These are phyloP conservation scores for Falco cherrug DNA, from an alignment of 2,797 vertebrate species.

Conservation along the genomic window DNA sequence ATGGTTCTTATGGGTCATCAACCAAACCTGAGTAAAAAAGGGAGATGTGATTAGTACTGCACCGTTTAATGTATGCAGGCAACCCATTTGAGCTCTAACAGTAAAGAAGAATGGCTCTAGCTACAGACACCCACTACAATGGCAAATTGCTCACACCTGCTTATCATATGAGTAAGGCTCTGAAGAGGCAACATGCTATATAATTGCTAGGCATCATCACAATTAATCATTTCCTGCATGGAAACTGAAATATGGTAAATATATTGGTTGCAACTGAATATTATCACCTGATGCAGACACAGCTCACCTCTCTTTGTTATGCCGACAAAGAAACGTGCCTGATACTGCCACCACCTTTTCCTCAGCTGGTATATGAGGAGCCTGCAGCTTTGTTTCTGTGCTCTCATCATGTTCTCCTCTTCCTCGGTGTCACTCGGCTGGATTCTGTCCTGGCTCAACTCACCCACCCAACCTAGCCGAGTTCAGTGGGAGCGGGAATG, in stretches of 20 bases:
- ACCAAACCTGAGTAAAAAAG: not conserved
- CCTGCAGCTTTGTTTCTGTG: not conserved
- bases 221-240: constrained; percentile 49
- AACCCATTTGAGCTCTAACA: constrained; percentile 9
- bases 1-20: not conserved
- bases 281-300: constrained; percentile 49
- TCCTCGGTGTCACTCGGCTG: not conserved
- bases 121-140: not conserved
- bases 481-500: not conserved
- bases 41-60: not conserved
- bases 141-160: constrained; percentile 53
- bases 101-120: constrained; percentile 44
- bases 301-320: not conserved
- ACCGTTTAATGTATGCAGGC: constrained; percentile 11
- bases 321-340: not conserved
- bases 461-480: not conserved
- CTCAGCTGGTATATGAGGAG: not conserved
- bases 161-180: constrained; percentile 18
- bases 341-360: not conserved
- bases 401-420: not conserved
- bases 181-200: constrained; percentile 1
- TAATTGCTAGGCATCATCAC: constrained; percentile 37
- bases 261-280: constrained; percentile 47
- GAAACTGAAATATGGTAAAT: constrained; percentile 40
- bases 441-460: not conserved